Base-by-base conservation (phyloP, 2,888 invertebrate genomes). In the Pandemis cinnamomeana region DNA sequence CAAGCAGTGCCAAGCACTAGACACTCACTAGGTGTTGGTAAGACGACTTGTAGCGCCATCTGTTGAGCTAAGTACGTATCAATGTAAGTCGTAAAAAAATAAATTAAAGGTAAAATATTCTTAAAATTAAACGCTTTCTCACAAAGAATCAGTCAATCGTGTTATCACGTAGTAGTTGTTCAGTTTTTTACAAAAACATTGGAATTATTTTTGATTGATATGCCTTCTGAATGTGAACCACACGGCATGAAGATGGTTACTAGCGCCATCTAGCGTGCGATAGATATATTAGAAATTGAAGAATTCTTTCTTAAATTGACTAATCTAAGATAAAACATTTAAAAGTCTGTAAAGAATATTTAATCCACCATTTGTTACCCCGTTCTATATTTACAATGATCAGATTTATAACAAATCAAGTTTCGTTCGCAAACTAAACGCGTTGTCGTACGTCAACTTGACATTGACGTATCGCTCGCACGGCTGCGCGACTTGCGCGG, bases 401-500 rank as follows among this genome's bases (percentile, higher is more conserved):
- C 27, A 4, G 27, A 36, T 36, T 36, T 36, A 36, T 2, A 36
- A 36, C 2, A 36, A 48, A 48, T 48, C 46, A 11, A 48, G 11
- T 13, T 48, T 48, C 8, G 13, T 10, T 48, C 5, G 46, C 42
- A 5, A 68, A 64, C 73, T n/a, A 73, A 73, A 73, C 69, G 64
- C 64, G 48, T 7, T 6, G 13, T 27, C 41, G 6, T 61, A 75
- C 75, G 75, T 76, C 78, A 73, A 71, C 70, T 64, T 77, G 78
- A 77, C 77, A 73, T 58, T 79, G 83, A 82, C 84, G 79, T 76
- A 78, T 73, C 60, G 67, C 20, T 71, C 66, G 61, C 71, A 67
- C 61, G 51, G 46, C 41, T 77, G 63, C 76, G 76, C 75, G 55
- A 75, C 81, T 81, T 83, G 84, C 86, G 85, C 87, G 80, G 15